Percentiles rank a stretch among this genome's conserved stretches.
Conservation (phyloP, 2,113 vertebrate species). For the Pheucticus melanocephalus region DNA sequence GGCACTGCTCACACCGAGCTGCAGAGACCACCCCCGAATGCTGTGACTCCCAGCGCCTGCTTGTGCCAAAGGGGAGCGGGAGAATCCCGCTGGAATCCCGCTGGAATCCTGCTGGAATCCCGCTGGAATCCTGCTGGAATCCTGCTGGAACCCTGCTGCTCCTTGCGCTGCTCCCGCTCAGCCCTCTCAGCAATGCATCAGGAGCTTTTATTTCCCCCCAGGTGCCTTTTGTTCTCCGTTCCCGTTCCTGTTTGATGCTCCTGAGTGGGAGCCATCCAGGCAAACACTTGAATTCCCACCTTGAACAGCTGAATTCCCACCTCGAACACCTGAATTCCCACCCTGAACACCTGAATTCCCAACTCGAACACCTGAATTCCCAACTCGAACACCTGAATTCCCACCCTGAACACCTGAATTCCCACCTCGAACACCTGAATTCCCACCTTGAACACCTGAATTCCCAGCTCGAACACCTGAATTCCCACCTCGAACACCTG, state of each 20-base stretch:
- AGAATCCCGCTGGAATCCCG: neutral
- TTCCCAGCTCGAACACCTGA: neutral
- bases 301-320: neutral
- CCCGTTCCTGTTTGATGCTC: neutral
- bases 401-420: neutral
- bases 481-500: neutral
- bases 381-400: neutral
- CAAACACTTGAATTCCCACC: neutral
- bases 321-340: neutral
- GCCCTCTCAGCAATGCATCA: neutral
- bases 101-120: neutral
- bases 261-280: neutral
- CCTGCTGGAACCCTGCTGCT: neutral
- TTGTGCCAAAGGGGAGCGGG: fast-evolving
- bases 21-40: neutral
- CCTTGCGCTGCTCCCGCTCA: fast-evolving
- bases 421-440: neutral
- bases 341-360: neutral
- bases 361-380: neutral
- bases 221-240: neutral
- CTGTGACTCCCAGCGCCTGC: neutral
- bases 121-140: neutral
- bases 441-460: neutral
- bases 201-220: neutral
- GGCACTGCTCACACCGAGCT: neutral